Conservation (phyloP, 2,797 vertebrate species). For the Picus viridis region DNA sequence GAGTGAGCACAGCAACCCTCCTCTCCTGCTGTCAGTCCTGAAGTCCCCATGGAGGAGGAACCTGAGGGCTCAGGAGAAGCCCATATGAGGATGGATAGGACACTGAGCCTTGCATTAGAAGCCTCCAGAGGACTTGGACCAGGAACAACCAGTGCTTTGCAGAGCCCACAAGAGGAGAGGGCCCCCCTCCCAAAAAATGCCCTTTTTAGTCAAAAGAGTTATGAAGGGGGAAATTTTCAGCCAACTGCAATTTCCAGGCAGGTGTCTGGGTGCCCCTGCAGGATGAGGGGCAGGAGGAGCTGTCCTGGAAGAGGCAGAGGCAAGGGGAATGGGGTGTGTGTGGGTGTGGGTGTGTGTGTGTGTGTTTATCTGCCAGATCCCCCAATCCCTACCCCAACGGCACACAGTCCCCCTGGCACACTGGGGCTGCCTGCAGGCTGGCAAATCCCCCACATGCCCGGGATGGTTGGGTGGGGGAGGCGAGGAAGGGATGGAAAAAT, state of each 20-base stretch:
- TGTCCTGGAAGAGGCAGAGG: background rate
- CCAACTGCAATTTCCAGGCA: background rate
- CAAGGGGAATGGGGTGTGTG: rapidly evolving
- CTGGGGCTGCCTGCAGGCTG: background rate
- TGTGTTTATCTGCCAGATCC: background rate
- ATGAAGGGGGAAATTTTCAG: background rate
- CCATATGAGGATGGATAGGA: rapidly evolving
- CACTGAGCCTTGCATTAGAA: no score
- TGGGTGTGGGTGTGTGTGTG: no score
- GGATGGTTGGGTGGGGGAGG: background rate
- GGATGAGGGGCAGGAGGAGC: rapidly evolving
- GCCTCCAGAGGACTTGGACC: no score
- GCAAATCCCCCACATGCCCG: background rate
- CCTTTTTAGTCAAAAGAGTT: background rate
- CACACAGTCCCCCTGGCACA: background rate
- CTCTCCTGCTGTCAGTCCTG: rapidly evolving
- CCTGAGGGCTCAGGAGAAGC: rapidly evolving
- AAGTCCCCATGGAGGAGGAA: rapidly evolving
- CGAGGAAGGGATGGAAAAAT: constrained; percentile 52
- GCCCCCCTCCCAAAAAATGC: background rate
- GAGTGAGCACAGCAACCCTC: background rate
- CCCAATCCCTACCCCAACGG: no score
- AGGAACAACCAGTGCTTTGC: background rate
- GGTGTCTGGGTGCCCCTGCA: background rate
- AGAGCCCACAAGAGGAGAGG: background rate